Evolutionary conservation across 1,140 invertebrate genomes (phyloP), one percentile per base, ranked within the genome.

Genomic region (Hestina assimilis): DNA sequence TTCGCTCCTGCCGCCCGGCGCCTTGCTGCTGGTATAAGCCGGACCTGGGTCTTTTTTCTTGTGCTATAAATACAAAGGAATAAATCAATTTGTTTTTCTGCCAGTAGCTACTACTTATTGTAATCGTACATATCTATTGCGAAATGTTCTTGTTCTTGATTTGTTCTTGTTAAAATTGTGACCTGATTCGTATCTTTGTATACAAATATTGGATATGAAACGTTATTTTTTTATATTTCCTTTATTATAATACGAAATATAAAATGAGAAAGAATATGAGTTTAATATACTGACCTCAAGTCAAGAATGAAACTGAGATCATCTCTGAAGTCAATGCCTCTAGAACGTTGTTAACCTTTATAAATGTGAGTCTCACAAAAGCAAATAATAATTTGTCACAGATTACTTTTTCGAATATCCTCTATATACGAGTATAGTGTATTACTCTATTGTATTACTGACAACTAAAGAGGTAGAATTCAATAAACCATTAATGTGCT

Each of bases 291-390:
- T n/a, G 24, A 26, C 7, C 29, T 4, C 29, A 53, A 42, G 24
- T 33, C 33, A 8, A 31, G 23, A 31, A n/a, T n/a, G 11, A 23
- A 17, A 14, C 28, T 33, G 20, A 50, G 29, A 46, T 28, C 28
- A 43, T 23, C 19, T 50, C 29, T 29, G 24, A 51, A 33, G 41
- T 40, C 24, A 56, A 26, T 26, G 21, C 17, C 57, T 35, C 47
- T 21, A 50, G 46, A 38, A 46, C 29, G 45, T 40, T 46, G 59
- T 69, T 73, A 66, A 78, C 70, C 70, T 73, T 75, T 75, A 51
- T 40, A 45, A 29, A 47, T 33, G 43, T 50, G 59, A 31, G 17
- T 43, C 38, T 62, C 38, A 45, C 59, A 54, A 58, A 61, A 56
- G 43, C 51, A 50, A 58, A 45, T 57, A 61, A 54, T 71, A 67